These are phyloP conservation scores for Olivierus martensii DNA, from an alignment of 1,140 invertebrate species.

Conservation along the genomic window DNA sequence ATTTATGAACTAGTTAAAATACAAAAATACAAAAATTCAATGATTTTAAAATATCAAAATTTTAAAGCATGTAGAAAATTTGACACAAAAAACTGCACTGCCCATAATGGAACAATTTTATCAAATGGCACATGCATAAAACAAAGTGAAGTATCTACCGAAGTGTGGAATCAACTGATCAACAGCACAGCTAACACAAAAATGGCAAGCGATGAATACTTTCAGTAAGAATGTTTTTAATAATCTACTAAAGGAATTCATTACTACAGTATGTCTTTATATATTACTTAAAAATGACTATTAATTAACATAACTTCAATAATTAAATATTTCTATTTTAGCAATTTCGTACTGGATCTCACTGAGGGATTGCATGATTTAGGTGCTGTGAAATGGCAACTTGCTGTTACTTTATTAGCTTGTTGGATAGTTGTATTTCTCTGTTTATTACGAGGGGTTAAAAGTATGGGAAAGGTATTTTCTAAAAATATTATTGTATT, in stretches of 20 bases:
- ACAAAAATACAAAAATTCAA: not conserved
- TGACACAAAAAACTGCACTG: constrained; percentile 30
- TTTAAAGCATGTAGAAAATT: constrained; percentile 22
- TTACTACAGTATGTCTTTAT: not conserved
- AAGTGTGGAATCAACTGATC: constrained; percentile 33
- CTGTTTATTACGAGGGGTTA: constrained; percentile 96
- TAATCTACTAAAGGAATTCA: too few species aligned
- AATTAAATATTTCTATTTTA: constrained; percentile 20
- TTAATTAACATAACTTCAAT: not conserved
- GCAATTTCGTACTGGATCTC: constrained; percentile 56
- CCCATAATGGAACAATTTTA: constrained; percentile 25
- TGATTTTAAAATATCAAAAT: too few species aligned
- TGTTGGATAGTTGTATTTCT: constrained; percentile 93
- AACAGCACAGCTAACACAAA: constrained; percentile 27
- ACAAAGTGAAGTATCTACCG: constrained; percentile 39
- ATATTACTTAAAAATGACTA: not conserved
- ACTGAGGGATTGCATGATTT: constrained; percentile 67
- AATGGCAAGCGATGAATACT: constrained; percentile 24
- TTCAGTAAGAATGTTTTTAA: constrained; percentile 20
- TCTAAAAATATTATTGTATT: constrained; percentile 12
- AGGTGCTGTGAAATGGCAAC: constrained; percentile 83
- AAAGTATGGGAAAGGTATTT: constrained; percentile 91
- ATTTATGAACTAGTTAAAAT: not conserved
- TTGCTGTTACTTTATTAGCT: constrained; percentile 75
- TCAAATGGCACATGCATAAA: constrained; percentile 26